phyloP scores from a whole-genome alignment of 2,113 vertebrate species.

The Aldabrachelys gigantea region DNA sequence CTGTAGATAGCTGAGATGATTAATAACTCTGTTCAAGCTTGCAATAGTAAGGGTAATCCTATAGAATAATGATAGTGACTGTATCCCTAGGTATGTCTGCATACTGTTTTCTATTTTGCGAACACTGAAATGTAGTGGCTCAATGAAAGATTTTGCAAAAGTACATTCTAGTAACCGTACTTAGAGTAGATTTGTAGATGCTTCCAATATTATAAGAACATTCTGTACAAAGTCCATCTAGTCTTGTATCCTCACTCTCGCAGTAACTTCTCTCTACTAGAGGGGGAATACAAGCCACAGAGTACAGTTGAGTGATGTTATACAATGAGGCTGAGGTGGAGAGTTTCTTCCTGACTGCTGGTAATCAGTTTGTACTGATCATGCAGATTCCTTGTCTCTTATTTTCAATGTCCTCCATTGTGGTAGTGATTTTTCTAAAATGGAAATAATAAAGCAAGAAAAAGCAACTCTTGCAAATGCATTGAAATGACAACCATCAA shows the following conservation, averaged over 20 bases:
- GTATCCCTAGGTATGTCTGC: background rate
- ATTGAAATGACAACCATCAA: background rate
- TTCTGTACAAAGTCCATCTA: background rate
- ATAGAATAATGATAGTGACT: background rate
- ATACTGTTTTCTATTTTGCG: background rate
- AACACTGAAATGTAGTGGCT: fast-evolving
- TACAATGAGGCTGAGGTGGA: background rate
- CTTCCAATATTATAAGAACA: background rate
- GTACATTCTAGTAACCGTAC: background rate
- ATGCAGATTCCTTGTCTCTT: fast-evolving
- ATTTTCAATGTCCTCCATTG: background rate
- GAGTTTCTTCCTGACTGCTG: background rate
- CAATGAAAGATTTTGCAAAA: background rate
- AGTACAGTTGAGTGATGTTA: fast-evolving
- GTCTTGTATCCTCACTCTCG: too few species aligned
- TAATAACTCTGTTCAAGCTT: slow-evolving; percentile 6
- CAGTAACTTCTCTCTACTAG: background rate
- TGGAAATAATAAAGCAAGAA: background rate
- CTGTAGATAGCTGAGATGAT: background rate
- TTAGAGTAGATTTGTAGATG: fast-evolving
- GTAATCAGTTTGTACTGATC: background rate
- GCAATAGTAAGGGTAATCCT: background rate
- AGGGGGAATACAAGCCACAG: background rate
- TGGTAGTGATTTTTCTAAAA: background rate
- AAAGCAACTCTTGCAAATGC: background rate